A percentile compares a stretch with the other conserved stretches of the same genome.
Conservation (phyloP, 2,888 invertebrate species). For the Timema cristinae region DNA sequence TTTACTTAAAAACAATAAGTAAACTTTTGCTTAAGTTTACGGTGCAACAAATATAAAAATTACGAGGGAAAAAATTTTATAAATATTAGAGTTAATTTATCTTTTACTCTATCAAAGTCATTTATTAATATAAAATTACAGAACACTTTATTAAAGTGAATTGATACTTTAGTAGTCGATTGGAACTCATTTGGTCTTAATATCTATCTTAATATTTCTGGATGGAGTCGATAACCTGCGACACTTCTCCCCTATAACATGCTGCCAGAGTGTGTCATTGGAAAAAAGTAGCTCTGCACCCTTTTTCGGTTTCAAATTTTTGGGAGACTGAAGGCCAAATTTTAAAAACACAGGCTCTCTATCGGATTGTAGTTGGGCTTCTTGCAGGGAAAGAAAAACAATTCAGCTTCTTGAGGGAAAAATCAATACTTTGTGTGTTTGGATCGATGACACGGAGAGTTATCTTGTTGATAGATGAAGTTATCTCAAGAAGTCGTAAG, state of each 20-base stretch:
- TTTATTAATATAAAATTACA: too few species aligned
- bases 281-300: neutral
- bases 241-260: neutral
- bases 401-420: neutral
- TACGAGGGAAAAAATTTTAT: too few species aligned
- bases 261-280: neutral
- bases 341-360: neutral
- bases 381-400: neutral
- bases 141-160: too few species aligned
- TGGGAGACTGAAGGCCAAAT: neutral
- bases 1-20: too few species aligned
- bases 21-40: too few species aligned
- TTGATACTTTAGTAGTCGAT: neutral
- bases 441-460: constrained; percentile 4
- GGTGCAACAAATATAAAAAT: too few species aligned
- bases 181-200: neutral
- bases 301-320: neutral
- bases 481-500: neutral
- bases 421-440: constrained; percentile 1
- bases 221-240: neutral
- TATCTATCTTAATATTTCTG: neutral
- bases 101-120: too few species aligned
- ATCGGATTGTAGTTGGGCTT: neutral
- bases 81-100: too few species aligned
- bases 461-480: constrained; percentile 4